phyloP scores from a whole-genome alignment of 2,888 invertebrate species.

The Trichopria drosophilae region DNA sequence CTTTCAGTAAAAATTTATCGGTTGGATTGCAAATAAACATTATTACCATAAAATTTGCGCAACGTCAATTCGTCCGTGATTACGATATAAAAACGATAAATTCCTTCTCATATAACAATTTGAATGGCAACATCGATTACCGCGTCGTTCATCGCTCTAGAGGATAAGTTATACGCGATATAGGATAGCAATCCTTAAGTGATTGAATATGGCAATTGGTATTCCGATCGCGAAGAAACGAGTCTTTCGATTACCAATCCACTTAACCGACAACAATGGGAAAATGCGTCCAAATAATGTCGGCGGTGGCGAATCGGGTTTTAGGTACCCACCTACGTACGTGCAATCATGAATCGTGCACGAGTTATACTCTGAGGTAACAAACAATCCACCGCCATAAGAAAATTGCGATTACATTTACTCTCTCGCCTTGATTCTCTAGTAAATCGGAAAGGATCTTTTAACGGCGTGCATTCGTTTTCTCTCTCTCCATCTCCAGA shows the following conservation, averaged over 20 bases:
- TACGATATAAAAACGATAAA: no score
- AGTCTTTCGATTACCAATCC: slow-evolving; percentile 39
- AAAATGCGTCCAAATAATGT: no score
- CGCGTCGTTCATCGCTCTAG: no score
- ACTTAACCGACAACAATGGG: slow-evolving; percentile 38
- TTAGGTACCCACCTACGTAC: slow-evolving; percentile 27
- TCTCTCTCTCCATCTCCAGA: no score
- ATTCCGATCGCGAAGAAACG: slow-evolving; percentile 21
- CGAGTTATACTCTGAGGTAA: slow-evolving; percentile 32
- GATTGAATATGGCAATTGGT: slow-evolving; percentile 30
- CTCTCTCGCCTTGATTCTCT: slow-evolving; percentile 22
- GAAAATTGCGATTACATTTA: slow-evolving; percentile 35
- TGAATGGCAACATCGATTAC: no score
- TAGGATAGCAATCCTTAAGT: slow-evolving; percentile 29
- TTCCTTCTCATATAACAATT: no score
- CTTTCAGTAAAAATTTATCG: no score
- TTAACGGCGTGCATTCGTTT: no score
- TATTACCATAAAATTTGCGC: no score
- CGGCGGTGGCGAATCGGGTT: slow-evolving; percentile 21
- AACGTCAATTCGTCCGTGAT: no score
- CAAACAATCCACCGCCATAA: slow-evolving; percentile 34
- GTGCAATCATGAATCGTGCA: slow-evolving; percentile 33
- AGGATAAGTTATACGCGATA: no score
- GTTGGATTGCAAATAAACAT: no score
- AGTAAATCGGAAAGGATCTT: slow-evolving; percentile 13